Evolutionary conservation across 2,888 invertebrate genomes (phyloP).

Genomic region (Hirtodrosophila duncani): DNA sequence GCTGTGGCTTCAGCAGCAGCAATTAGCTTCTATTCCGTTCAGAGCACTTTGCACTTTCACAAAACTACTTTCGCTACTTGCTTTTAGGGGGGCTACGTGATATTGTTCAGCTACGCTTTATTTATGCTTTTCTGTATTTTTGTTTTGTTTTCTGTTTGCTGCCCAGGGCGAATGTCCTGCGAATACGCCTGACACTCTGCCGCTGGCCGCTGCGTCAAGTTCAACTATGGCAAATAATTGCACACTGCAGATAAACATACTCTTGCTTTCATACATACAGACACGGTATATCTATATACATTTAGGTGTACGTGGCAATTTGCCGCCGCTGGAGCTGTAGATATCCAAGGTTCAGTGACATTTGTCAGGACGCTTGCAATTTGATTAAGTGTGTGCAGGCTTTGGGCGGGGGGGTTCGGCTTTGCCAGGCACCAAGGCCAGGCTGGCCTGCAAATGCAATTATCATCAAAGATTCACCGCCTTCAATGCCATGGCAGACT

Average conservation of each 20-base stretch:
- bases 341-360: constrained; percentile 70
- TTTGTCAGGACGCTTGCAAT: constrained; percentile 59
- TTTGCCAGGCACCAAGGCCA: neutral
- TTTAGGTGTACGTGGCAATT: no score
- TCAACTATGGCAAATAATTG: constrained; percentile 59
- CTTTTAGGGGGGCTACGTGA: no score
- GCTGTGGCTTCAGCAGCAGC: no score
- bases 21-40: no score
- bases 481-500: constrained; percentile 58
- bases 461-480: constrained; percentile 36
- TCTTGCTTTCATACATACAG: constrained; percentile 21
- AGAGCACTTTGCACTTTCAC: no score
- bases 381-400: constrained; percentile 66
- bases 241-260: constrained; percentile 25
- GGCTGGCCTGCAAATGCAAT: constrained; percentile 55
- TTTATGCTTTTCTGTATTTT: constrained; percentile 10
- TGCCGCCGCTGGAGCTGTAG: no score
- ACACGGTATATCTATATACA: constrained; percentile 30
- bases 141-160: constrained; percentile 15
- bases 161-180: constrained; percentile 60
- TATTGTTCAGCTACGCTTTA: constrained; percentile 25
- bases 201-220: constrained; percentile 9
- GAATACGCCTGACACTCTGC: constrained; percentile 48
- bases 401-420: constrained; percentile 16
- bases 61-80: no score